Conservation (phyloP, 2,888 invertebrate genomes). For the Eristalinus aeneus region DNA sequence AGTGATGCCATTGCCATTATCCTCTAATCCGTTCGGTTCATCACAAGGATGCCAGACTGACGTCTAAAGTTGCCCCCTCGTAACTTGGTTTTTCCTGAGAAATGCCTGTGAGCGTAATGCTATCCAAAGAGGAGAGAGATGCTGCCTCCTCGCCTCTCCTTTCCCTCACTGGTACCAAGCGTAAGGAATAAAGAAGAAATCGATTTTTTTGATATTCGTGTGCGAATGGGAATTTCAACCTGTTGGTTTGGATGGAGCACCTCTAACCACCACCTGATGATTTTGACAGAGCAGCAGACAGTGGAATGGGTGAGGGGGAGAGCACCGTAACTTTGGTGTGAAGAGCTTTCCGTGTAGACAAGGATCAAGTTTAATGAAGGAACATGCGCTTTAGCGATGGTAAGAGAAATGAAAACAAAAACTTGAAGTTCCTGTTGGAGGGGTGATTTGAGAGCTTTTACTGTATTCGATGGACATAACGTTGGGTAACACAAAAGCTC, state of each 20-base stretch:
- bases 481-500: not conserved
- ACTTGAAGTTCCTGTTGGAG: not conserved
- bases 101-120: not conserved
- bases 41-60: not conserved
- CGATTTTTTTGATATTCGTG: constrained; percentile 32
- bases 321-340: not conserved
- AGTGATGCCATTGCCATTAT: not conserved
- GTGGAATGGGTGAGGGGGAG: no score
- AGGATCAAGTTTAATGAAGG: not conserved
- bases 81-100: not conserved
- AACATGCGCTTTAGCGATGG: not conserved
- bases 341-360: not conserved
- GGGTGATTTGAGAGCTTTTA: constrained; percentile 26
- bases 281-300: constrained; percentile 10
- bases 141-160: not conserved
- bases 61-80: not conserved
- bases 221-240: constrained; percentile 41
- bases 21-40: not conserved
- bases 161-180: not conserved
- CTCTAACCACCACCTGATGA: constrained; percentile 64
- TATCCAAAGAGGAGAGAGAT: not conserved
- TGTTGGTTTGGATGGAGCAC: constrained; percentile 55
- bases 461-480: not conserved
- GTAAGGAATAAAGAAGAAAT: constrained; percentile 40
- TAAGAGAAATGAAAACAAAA: not conserved